These are phyloP conservation scores for Amblyraja radiata DNA, from an alignment of 2,797 vertebrate species.

Conservation along the genomic window DNA sequence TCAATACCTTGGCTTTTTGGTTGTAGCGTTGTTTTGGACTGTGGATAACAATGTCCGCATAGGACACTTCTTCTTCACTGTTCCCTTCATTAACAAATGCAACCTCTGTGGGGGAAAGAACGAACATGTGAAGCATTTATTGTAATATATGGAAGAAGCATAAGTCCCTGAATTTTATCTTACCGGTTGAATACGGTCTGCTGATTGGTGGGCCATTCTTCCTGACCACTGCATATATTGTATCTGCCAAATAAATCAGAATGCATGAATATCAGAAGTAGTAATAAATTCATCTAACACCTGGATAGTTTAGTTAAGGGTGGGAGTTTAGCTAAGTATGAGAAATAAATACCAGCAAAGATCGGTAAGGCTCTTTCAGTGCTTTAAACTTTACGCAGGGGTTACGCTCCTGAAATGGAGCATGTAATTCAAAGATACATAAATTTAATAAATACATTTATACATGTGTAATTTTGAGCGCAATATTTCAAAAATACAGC, in stretches of 20 bases:
- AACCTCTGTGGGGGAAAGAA: background rate
- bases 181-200: background rate
- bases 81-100: background rate
- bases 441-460: too few species aligned
- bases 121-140: background rate
- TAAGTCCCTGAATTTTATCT: background rate
- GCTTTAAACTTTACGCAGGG: background rate
- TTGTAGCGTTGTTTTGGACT: background rate
- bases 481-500: too few species aligned
- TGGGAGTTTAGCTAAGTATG: background rate
- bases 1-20: background rate
- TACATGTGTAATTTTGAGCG: too few species aligned
- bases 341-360: background rate
- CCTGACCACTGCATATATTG: slow-evolving; percentile 8
- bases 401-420: too few species aligned
- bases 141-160: background rate
- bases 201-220: background rate
- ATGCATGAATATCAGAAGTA: background rate
- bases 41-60: slow-evolving; percentile 27
- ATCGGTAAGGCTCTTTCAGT: background rate
- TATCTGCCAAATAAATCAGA: slow-evolving; percentile 15
- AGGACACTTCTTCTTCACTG: background rate
- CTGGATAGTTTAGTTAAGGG: background rate
- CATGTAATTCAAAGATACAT: too few species aligned
- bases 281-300: background rate